These are phyloP conservation scores for Cybosia mesomella DNA, from an alignment of 2,888 invertebrate genomes.

Conservation along the genomic window DNA sequence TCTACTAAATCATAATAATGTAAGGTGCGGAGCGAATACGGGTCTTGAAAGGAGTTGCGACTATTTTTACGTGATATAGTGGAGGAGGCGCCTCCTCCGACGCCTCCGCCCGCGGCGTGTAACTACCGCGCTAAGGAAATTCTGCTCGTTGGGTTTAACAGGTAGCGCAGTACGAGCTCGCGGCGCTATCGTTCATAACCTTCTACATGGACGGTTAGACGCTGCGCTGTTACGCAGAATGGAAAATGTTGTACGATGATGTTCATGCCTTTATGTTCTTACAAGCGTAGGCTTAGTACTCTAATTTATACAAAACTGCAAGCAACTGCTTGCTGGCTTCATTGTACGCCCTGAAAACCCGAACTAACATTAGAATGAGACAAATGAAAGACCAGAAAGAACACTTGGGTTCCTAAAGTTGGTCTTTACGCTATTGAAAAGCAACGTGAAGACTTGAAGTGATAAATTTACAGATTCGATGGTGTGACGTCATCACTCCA, in stretches of 20 bases:
- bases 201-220: background rate
- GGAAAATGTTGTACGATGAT: background rate
- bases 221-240: background rate
- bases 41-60: conserved; percentile 54
- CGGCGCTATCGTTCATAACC: background rate
- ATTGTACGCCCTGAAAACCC: background rate
- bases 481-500: conserved; percentile 16
- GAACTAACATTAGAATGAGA: background rate
- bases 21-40: conserved; percentile 71
- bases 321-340: no score
- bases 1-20: conserved; percentile 84
- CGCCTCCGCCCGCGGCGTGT: conserved; percentile 24
- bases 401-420: background rate
- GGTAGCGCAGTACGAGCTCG: background rate
- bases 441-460: background rate
- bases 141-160: conserved; percentile 22
- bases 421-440: background rate
- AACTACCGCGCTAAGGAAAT: conserved; percentile 34
- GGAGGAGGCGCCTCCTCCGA: conserved; percentile 30
- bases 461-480: conserved; percentile 3
- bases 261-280: background rate
- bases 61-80: conserved; percentile 54
- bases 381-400: background rate
- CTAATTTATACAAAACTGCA: no score
- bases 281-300: background rate